phyloP scores from a whole-genome alignment of 1,140 invertebrate species.

The Drosophila kanapiae region DNA sequence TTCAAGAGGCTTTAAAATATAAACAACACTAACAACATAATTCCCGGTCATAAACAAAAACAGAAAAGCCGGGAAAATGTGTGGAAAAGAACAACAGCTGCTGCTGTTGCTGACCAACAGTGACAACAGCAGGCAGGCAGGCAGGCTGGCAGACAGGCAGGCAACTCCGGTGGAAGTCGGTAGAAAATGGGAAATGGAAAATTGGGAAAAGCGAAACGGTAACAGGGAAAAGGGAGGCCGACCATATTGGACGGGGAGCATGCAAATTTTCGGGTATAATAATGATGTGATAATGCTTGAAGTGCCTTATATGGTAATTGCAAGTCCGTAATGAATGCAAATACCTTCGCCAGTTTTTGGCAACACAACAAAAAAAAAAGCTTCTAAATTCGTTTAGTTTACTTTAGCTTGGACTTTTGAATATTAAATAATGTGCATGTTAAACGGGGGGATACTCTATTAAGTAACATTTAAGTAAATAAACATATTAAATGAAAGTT shows the following conservation, averaged over 20 bases:
- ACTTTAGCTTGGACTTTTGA: not conserved
- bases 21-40: slow-evolving; percentile 76
- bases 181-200: slow-evolving; percentile 8
- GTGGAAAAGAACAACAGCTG: slow-evolving; percentile 23
- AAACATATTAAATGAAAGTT: not conserved
- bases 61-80: slow-evolving; percentile 43
- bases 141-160: not conserved
- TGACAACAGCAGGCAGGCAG: slow-evolving; percentile 61
- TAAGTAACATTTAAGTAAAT: not conserved
- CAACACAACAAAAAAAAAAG: too few species aligned
- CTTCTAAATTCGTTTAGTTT: slow-evolving; percentile 8
- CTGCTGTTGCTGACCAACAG: slow-evolving; percentile 53
- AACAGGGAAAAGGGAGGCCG: not conserved
- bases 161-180: not conserved
- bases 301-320: slow-evolving; percentile 62
- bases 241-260: slow-evolving; percentile 15
- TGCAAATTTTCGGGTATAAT: slow-evolving; percentile 51
- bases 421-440: slow-evolving; percentile 1
- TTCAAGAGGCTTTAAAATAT: slow-evolving; percentile 60
- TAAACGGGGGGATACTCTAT: not conserved
- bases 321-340: slow-evolving; percentile 53
- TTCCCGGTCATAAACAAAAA: slow-evolving; percentile 67
- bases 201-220: slow-evolving; percentile 15
- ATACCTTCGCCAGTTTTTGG: slow-evolving; percentile 18
- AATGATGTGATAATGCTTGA: slow-evolving; percentile 55